phyloP scores from a whole-genome alignment of 2,113 vertebrate species.

The Lophius piscatorius region DNA sequence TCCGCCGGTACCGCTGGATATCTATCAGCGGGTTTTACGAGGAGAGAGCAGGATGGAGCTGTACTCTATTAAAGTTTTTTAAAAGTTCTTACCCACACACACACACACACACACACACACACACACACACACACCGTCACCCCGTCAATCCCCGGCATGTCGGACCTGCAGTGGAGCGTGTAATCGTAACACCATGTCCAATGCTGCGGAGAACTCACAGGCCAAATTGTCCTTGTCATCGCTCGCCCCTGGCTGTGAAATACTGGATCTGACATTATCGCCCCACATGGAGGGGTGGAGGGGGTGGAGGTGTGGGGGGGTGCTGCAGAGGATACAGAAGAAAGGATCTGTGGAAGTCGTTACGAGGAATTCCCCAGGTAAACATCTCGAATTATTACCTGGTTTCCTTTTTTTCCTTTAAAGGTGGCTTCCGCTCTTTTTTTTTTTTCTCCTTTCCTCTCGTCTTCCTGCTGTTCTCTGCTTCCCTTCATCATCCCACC shows the following conservation, averaged over 20 bases:
- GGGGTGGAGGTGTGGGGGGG: slow-evolving; percentile 26
- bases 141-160: slow-evolving; percentile 76
- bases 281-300: slow-evolving; percentile 60
- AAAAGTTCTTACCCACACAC: slow-evolving; percentile 53
- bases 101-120: slow-evolving; percentile 30
- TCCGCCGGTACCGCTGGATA: slow-evolving; percentile 28
- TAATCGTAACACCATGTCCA: slow-evolving; percentile 90
- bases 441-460: slow-evolving; percentile 8
- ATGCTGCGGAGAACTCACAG: slow-evolving; percentile 86
- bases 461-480: slow-evolving; percentile 13
- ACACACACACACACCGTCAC: slow-evolving; percentile 54
- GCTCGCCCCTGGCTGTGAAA: slow-evolving; percentile 84
- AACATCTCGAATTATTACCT: slow-evolving; percentile 87
- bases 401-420: slow-evolving; percentile 80
- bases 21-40: slow-evolving; percentile 63
- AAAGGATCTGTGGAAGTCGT: slow-evolving; percentile 85
- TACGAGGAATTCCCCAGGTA: slow-evolving; percentile 77
- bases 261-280: slow-evolving; percentile 83
- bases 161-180: slow-evolving; percentile 80
- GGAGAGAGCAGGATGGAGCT: slow-evolving; percentile 71
- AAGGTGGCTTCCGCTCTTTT: slow-evolving; percentile 80
- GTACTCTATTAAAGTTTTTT: slow-evolving; percentile 81
- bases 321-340: slow-evolving; percentile 23
- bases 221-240: slow-evolving; percentile 94
- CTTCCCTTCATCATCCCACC: slow-evolving; percentile 20